Evolutionary conservation across 2,797 vertebrate species (phyloP), one percentile per base, ranked within the genome.

Genomic region (Notolabrus celidotus): DNA sequence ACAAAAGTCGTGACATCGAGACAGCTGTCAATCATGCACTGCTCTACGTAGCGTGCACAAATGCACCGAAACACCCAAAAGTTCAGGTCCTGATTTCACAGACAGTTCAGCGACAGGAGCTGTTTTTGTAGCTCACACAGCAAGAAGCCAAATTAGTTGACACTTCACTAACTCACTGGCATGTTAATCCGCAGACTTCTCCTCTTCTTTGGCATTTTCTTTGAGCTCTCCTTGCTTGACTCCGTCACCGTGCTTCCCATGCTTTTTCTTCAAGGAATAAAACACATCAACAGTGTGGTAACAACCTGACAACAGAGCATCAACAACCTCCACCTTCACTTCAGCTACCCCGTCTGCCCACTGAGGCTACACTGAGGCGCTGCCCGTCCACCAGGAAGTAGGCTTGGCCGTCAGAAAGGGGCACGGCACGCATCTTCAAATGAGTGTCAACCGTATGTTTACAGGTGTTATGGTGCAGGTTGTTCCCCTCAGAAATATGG

Each of bases 161-260:
- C 84, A 86, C 72, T 83, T 80, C 70, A 79, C 52, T 67, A 84
- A 93, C 93, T 94, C 87, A 95, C 94, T 58, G 93, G 93, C 91
- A 95, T 91, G 89, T 94, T 92, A 62, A 95, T 89, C 70, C 92
- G 91, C 77, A 94, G 91, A 76, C 86, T 71, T 88, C 83, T 90
- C 71, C 67, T 91, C 86, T 90, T 94, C 90, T 92, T 94, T 20
- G 90, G 83, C 27, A 63, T 89, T 86, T 94, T 95, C 88, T 92
- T 94, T 9, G 91, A 74, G 67, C 84, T 66, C 19, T 88, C 89
- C 67, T 89, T 91, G 69, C 77, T 78, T 27, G 91, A 80, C 82
- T 95, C 94, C 93, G 91, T 94, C 90, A 92, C 89, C 10, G 92
- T 93, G 77, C 94, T 95, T 71, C 94, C 94, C 94, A 95, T 95